These are phyloP conservation scores for Achatina immaculata DNA, from an alignment of 1,140 invertebrate genomes.

Conservation along the genomic window DNA sequence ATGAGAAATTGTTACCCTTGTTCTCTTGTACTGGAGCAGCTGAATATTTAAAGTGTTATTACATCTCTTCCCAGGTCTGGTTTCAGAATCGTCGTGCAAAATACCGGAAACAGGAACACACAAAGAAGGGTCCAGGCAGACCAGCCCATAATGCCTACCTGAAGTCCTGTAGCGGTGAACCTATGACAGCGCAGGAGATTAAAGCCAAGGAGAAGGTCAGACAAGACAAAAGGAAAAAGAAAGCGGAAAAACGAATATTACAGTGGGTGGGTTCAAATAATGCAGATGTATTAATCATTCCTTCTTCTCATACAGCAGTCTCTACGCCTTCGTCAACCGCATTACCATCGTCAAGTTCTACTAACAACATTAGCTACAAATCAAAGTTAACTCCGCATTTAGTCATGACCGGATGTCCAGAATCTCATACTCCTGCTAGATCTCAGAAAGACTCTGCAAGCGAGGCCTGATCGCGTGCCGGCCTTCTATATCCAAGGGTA, in stretches of 20 bases:
- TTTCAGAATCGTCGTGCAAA: constrained; percentile 99
- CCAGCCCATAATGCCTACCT: constrained; percentile 98
- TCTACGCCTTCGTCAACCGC: neutral
- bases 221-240: constrained; percentile 86
- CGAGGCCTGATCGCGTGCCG: too few species aligned
- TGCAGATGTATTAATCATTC: neutral
- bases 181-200: constrained; percentile 92
- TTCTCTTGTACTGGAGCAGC: neutral
- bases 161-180: constrained; percentile 96
- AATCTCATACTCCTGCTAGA: too few species aligned
- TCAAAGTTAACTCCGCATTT: too few species aligned
- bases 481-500: too few species aligned
- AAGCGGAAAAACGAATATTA: constrained; percentile 51
- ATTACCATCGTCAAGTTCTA: constrained; percentile 24
- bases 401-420: too few species aligned
- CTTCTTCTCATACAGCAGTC: neutral
- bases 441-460: too few species aligned
- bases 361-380: too few species aligned
- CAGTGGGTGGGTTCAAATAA: neutral
- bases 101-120: constrained; percentile 99
- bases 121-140: constrained; percentile 97
- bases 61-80: constrained; percentile 87
- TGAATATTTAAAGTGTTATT: neutral
- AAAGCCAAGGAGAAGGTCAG: constrained; percentile 83
- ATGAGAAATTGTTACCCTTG: neutral